phyloP scores from a whole-genome alignment of 1,140 invertebrate species.

The Patella vulgata region DNA sequence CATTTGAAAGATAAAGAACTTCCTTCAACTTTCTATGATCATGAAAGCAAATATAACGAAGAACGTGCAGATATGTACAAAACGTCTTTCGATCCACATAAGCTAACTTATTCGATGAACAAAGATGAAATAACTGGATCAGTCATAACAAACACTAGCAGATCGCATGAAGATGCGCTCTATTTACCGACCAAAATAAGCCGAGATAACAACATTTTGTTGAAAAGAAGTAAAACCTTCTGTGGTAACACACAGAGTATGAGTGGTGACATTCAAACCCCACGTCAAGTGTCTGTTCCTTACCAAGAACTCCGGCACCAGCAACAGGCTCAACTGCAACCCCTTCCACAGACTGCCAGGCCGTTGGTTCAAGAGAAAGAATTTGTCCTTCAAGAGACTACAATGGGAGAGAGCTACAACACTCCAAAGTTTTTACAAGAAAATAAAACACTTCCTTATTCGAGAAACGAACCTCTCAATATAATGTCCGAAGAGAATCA shows the following conservation, averaged over 20 bases:
- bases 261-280: not conserved
- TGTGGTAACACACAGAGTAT: not conserved
- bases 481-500: conserved; percentile 60
- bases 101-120: conserved; percentile 52
- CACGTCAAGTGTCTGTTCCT: not conserved
- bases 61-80: conserved; percentile 62
- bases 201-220: conserved; percentile 1
- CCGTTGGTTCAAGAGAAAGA: conserved; percentile 54
- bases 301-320: not conserved
- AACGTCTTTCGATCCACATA: conserved; percentile 59
- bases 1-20: conserved; percentile 39
- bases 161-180: conserved; percentile 52
- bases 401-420: conserved; percentile 59
- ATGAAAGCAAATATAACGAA: conserved; percentile 60
- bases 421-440: conserved; percentile 64
- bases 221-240: conserved; percentile 10
- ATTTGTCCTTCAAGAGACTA: conserved; percentile 50
- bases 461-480: conserved; percentile 49
- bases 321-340: conserved; percentile 29
- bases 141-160: conserved; percentile 16
- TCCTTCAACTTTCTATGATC: conserved; percentile 56
- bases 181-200: not conserved
- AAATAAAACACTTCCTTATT: conserved; percentile 42
- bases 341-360: conserved; percentile 36
- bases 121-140: conserved; percentile 24